phyloP scores from a whole-genome alignment of 2,113 vertebrate species.

The Psettodes erumei region DNA sequence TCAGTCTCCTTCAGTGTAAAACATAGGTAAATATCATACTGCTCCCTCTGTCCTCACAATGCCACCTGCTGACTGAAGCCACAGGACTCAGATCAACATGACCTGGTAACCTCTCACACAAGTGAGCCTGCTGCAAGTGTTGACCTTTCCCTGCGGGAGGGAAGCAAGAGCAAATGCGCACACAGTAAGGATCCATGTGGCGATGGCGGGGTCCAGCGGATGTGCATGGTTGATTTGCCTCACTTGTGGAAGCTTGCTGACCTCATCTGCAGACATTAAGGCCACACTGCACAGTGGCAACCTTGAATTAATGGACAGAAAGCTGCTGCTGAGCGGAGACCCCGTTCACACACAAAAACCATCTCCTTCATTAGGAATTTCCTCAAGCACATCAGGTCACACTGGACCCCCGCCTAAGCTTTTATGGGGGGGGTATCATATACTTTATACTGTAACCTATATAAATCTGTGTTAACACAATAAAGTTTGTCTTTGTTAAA shows the following conservation, averaged over 20 bases:
- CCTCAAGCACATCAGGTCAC: background rate
- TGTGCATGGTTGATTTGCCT: background rate
- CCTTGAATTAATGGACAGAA: slow-evolving; percentile 28
- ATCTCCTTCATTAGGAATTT: background rate
- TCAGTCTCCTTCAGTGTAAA: background rate
- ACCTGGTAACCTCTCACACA: slow-evolving; percentile 33
- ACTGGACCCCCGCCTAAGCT: background rate
- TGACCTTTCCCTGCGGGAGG: slow-evolving; percentile 19
- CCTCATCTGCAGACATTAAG: slow-evolving; percentile 4
- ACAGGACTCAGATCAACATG: slow-evolving; percentile 33
- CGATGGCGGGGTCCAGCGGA: slow-evolving; percentile 21
- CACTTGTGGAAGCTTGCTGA: background rate
- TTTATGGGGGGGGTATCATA: background rate
- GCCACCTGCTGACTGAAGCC: slow-evolving; percentile 18
- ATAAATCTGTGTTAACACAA: background rate
- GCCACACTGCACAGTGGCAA: slow-evolving; percentile 26
- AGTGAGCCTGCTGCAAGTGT: slow-evolving; percentile 20
- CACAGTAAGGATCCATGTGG: slow-evolving; percentile 20
- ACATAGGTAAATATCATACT: slow-evolving; percentile 24
- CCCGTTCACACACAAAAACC: slow-evolving; percentile 4
- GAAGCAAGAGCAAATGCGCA: background rate
- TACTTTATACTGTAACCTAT: background rate
- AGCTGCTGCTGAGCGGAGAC: slow-evolving; percentile 15
- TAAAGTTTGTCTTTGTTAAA: background rate
- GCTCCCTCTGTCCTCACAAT: slow-evolving; percentile 11